Conservation (phyloP, 2,797 vertebrate species). For the Hyperoplus immaculatus region DNA sequence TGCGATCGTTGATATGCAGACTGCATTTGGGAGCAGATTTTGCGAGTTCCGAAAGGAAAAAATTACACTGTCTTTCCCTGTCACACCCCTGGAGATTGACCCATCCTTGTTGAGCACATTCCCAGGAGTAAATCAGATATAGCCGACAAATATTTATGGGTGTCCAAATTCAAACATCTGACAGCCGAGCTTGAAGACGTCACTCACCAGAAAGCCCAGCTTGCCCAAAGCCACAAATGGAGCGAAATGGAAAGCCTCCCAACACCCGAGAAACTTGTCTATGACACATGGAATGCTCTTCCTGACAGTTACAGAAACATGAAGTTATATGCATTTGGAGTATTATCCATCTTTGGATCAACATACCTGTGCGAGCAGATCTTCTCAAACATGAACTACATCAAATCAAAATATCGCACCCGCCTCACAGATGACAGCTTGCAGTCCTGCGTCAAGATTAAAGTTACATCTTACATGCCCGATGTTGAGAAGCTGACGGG, state of each 20-base stretch:
- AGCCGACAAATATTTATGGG: slow-evolving; percentile 2
- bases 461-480: no score
- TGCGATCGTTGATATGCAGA: slow-evolving; percentile 25
- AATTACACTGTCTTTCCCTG: not conserved
- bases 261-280: slow-evolving; percentile 17
- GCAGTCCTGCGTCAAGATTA: no score
- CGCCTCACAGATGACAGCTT: slow-evolving; percentile 40
- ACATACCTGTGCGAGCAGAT: slow-evolving; percentile 9
- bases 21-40: slow-evolving; percentile 37
- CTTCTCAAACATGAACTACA: slow-evolving; percentile 17
- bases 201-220: not conserved
- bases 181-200: slow-evolving; percentile 1
- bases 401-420: not conserved
- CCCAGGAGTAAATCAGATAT: slow-evolving; percentile 6
- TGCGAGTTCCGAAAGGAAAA: slow-evolving; percentile 28
- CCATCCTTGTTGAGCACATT: slow-evolving; percentile 29
- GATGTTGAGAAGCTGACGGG: no score
- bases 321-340: not conserved
- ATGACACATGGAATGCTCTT: slow-evolving; percentile 36
- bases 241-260: slow-evolving; percentile 34
- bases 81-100: slow-evolving; percentile 4
- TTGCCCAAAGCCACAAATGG: slow-evolving; percentile 24
- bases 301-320: not conserved
- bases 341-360: slow-evolving; percentile 13
- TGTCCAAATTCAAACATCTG: slow-evolving; percentile 5